phyloP scores from a whole-genome alignment of 2,113 vertebrate species.

The Lasiurus cinereus region DNA sequence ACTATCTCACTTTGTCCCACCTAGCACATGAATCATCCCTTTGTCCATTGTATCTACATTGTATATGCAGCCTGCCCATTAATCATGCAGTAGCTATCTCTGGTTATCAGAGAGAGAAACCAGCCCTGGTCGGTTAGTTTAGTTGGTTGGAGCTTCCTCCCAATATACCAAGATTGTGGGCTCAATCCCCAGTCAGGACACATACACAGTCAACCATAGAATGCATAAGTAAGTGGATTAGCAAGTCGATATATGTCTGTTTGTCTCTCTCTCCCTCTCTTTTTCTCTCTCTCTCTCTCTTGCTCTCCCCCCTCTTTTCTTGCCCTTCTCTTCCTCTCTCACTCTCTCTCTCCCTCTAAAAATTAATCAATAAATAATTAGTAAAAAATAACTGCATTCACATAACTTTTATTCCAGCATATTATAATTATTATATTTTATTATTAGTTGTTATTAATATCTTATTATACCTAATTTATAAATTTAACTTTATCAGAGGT shows the following conservation, averaged over 20 bases:
- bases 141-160: not conserved
- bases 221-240: not conserved
- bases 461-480: not conserved
- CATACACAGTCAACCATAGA: not conserved
- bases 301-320: too few relatives aligned
- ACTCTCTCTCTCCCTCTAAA: too few relatives aligned
- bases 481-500: not conserved
- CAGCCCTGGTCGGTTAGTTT: too few relatives aligned
- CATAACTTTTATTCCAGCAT: not conserved
- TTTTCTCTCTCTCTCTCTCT: too few relatives aligned
- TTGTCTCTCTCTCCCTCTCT: too few relatives aligned
- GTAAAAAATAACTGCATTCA: not conserved
- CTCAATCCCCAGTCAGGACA: not conserved
- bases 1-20: not conserved
- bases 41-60: not conserved
- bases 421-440: not conserved
- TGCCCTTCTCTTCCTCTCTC: too few relatives aligned
- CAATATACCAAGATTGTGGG: too few relatives aligned
- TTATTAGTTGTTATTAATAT: not conserved
- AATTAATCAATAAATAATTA: too few relatives aligned
- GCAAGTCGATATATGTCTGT: not conserved
- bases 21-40: not conserved
- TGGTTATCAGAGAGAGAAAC: not conserved
- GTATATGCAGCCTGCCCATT: not conserved
- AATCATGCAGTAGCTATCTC: not conserved